phyloP scores from a whole-genome alignment of 2,888 invertebrate genomes.

The Lochmaea capreae region DNA sequence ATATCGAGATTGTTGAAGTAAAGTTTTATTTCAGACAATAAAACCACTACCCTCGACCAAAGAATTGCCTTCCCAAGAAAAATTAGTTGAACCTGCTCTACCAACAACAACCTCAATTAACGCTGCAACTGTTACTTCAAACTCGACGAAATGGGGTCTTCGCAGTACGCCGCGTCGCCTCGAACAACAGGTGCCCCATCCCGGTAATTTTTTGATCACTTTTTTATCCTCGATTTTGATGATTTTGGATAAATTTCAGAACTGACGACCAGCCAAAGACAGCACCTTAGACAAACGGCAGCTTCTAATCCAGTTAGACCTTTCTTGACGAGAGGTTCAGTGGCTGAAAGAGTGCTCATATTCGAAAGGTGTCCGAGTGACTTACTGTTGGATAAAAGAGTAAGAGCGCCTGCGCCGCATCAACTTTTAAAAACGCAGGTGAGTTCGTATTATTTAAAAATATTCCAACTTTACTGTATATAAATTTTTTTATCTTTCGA shows the following conservation, averaged over 20 bases:
- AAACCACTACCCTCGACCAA: constrained; percentile 23
- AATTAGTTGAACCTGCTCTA: constrained; percentile 19
- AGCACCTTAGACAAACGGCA: constrained; percentile 66
- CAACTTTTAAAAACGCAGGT: constrained; percentile 62
- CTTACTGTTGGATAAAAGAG: constrained; percentile 75
- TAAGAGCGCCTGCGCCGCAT: constrained; percentile 69
- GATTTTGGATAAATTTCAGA: constrained; percentile 62
- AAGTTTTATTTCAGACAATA: constrained; percentile 22
- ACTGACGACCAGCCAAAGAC: constrained; percentile 71
- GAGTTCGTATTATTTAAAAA: constrained; percentile 37
- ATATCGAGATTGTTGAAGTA: no score
- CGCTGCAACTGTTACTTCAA: constrained; percentile 20
- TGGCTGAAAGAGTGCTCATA: constrained; percentile 89
- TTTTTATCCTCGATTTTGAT: not conserved
- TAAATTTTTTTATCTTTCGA: no score
- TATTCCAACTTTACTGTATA: no score
- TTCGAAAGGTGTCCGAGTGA: constrained; percentile 92
- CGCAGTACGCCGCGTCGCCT: constrained; percentile 63
- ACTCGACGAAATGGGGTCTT: constrained; percentile 61
- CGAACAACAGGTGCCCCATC: constrained; percentile 73
- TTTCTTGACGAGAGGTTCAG: constrained; percentile 89
- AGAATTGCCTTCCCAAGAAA: constrained; percentile 29
- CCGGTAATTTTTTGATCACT: constrained; percentile 56
- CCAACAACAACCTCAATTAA: constrained; percentile 17
- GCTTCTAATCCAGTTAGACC: constrained; percentile 79